These are phyloP conservation scores for Trichacis sp. DNA, from an alignment of 2,888 invertebrate species.

Conservation along the genomic window DNA sequence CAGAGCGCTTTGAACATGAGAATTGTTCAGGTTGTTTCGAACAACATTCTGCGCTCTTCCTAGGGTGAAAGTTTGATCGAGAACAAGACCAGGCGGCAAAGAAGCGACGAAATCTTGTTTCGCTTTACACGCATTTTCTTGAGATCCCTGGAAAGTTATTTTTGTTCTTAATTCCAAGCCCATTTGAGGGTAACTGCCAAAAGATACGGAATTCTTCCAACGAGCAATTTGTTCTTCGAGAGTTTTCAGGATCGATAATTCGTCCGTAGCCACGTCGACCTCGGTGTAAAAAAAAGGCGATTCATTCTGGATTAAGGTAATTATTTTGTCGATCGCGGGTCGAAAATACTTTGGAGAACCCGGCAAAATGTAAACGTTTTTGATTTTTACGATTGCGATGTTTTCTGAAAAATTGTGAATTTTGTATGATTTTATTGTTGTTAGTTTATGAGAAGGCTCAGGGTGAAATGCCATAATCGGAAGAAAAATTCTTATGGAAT, in stretches of 20 bases:
- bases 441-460: too few species aligned
- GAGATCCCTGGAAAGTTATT: constrained; percentile 52
- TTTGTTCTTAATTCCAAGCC: constrained; percentile 34
- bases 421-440: too few species aligned
- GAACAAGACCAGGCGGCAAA: constrained; percentile 36
- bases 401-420: constrained; percentile 29
- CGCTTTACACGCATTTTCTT: constrained; percentile 41
- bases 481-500: too few species aligned
- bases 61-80: constrained; percentile 44
- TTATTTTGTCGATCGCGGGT: constrained; percentile 50
- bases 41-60: constrained; percentile 51
- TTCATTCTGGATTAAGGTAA: constrained; percentile 38
- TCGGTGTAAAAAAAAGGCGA: constrained; percentile 38
- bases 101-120: constrained; percentile 44
- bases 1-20: constrained; percentile 53
- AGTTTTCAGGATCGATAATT: constrained; percentile 48
- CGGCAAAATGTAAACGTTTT: constrained; percentile 75
- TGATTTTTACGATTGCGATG: constrained; percentile 55
- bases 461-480: too few species aligned
- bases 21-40: constrained; percentile 40
- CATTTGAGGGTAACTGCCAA: constrained; percentile 59
- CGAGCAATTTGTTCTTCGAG: constrained; percentile 46
- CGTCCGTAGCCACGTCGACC: constrained; percentile 50
- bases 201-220: constrained; percentile 49
- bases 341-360: constrained; percentile 72